Percentiles rank a stretch among this genome's conserved stretches.
These are phyloP conservation scores for Xiphias gladius DNA, from an alignment of 2,113 vertebrate species.

Conservation along the genomic window DNA sequence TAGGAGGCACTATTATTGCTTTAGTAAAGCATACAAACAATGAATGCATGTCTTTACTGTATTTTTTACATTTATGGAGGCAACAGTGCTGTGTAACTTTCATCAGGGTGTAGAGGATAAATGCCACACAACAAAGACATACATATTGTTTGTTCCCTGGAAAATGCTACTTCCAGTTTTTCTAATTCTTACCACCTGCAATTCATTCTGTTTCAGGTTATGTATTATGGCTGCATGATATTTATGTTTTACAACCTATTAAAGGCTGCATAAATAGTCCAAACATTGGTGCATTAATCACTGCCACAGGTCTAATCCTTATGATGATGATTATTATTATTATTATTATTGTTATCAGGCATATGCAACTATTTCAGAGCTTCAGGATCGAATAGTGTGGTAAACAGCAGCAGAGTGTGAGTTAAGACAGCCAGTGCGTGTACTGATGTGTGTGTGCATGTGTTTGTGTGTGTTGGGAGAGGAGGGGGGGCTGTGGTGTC, in stretches of 20 bases:
- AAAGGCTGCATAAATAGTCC: background rate
- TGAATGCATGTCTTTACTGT: background rate
- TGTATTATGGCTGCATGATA: background rate
- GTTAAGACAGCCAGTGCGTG: background rate
- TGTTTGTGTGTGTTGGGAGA: background rate
- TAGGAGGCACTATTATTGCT: background rate
- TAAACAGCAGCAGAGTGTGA: conserved; percentile 1
- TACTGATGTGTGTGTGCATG: background rate
- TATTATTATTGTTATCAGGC: background rate
- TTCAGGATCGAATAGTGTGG: background rate
- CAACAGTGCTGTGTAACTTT: background rate
- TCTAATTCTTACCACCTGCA: conserved; percentile 31
- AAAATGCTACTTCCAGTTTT: conserved; percentile 14
- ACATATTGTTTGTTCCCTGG: background rate
- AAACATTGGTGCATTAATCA: background rate
- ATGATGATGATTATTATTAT: too few species aligned
- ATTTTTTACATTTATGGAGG: conserved; percentile 9
- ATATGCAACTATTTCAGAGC: background rate
- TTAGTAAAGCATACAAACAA: background rate
- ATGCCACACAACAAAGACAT: conserved; percentile 8
- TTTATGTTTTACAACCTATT: conserved; percentile 19
- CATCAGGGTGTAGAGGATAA: background rate
- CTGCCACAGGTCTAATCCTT: background rate
- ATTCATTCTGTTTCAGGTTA: background rate
- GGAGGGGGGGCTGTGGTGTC: background rate